These are phyloP conservation scores for Pristionchus maxplancki DNA, from an alignment of 2,888 invertebrate species.

Conservation along the genomic window DNA sequence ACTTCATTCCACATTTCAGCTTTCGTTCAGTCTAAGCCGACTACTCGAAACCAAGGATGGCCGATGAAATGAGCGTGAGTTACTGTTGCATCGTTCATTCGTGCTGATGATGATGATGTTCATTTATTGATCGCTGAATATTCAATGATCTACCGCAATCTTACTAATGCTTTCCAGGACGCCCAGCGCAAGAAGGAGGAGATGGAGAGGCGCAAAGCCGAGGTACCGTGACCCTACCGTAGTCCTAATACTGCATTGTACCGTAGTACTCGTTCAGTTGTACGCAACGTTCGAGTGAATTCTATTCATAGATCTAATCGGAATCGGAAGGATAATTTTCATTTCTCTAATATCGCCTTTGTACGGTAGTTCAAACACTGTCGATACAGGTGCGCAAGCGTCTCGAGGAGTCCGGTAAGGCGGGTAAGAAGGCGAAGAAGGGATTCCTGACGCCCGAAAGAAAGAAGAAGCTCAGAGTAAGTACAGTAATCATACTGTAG, in stretches of 20 bases:
- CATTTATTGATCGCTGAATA: no score
- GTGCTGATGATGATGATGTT: no score
- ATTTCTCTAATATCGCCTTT: no score
- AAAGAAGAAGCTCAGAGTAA: conserved; percentile 99
- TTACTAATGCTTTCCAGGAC: conserved; percentile 29
- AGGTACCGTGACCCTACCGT: conserved; percentile 27
- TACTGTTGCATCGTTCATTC: not conserved
- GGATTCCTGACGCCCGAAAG: conserved; percentile 99
- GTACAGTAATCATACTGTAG: conserved; percentile 78
- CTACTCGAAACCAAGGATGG: not conserved
- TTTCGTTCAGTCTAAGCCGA: not conserved
- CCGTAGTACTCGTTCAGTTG: not conserved
- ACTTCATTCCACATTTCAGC: conserved; percentile 20
- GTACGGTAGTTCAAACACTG: no score
- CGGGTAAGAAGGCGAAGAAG: conserved; percentile 96
- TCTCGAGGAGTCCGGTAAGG: conserved; percentile 94
- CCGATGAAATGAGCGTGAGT: conserved; percentile 38
- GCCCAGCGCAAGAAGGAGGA: conserved; percentile 52
- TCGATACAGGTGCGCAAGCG: conserved; percentile 90
- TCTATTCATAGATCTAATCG: no score
- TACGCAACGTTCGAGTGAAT: no score
- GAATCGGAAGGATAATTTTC: no score
- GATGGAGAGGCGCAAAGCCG: conserved; percentile 52
- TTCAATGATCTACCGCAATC: not conserved
- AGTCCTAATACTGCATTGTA: not conserved